Base-by-base conservation (phyloP, 2,888 invertebrate species). In the Aproaerema taeniolella region DNA sequence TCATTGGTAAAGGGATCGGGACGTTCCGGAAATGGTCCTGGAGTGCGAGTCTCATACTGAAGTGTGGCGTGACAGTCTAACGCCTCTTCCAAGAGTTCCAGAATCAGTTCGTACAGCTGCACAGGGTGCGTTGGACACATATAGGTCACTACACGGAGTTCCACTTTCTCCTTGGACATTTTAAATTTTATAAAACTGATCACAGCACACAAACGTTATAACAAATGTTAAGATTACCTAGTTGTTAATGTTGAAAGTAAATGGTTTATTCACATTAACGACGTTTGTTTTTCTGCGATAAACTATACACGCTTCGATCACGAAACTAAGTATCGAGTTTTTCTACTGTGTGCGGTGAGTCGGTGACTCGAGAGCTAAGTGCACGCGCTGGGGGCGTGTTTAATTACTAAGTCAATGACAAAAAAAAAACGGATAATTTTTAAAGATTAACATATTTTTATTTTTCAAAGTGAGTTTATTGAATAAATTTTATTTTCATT, bases 51-150 rank as follows among this genome's bases (percentile, higher is more conserved):
- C 62, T 91, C 91, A 58, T 90, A 89, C 39, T 89, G 83, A 26
- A 91, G 69, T 13, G 79, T 83, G 1, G 88, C 68, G 47, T 87
- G 74, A 46, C 85, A 79, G 26, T 76, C 73, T 31, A 89, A 53
- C 4, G 79, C 65, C 17, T 83, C 73, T 57, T 91, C 91, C 45
- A 91, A 58, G 42, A 89, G 76, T 38, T 88, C 80, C 58, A 88
- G 53, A 28, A 90, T 73, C 43, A 85, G 65, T 60, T 90, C 89
- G 63, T 89, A 91, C 31, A 90, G 61, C 55, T 89, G 88, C 29
- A 91, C 86, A 3, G 90, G 90, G 47, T 90, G 85, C 32, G 88
- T 87, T 9, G 91, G 91, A 49, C 88, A 88, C 86, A 91, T 86
- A 58, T 90, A 91, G 1, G 90, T 90, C 46, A 88, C 79, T 31